A percentile compares a stretch with the other conserved stretches of the same genome.
Evolutionary conservation across 1,140 invertebrate genomes (phyloP).

Genomic region (Lordiphosa mommai): DNA sequence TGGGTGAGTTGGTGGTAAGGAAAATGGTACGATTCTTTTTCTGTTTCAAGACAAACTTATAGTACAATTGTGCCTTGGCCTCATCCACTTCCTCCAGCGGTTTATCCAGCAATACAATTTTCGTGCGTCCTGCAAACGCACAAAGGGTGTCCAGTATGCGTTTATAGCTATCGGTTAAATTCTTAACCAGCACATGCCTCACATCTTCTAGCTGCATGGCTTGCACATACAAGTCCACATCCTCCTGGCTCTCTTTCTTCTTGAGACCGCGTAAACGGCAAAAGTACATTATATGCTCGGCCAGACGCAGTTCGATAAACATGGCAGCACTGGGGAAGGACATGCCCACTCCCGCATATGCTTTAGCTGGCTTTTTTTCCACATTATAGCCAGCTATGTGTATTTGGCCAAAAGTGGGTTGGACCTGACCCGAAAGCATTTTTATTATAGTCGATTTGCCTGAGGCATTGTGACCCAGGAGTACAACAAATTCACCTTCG

Average conservation of each 20-base stretch:
- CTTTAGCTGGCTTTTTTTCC: neutral
- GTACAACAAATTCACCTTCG: constrained; percentile 30
- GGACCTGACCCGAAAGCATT: constrained; percentile 16
- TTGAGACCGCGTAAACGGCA: constrained; percentile 29
- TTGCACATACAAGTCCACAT: constrained; percentile 6
- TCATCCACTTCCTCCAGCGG: constrained; percentile 44
- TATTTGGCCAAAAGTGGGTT: constrained; percentile 17
- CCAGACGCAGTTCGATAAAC: constrained; percentile 23
- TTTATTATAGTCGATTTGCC: constrained; percentile 39
- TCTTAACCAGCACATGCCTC: neutral
- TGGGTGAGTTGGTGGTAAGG: constrained; percentile 29
- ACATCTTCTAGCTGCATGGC: constrained; percentile 10
- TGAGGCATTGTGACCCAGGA: constrained; percentile 40
- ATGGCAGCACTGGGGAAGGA: neutral
- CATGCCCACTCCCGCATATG: neutral
- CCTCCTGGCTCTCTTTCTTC: neutral
- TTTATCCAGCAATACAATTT: constrained; percentile 35
- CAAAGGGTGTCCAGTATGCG: constrained; percentile 25
- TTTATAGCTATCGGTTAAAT: constrained; percentile 23
- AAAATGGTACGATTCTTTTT: constrained; percentile 24
- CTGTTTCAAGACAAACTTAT: constrained; percentile 16
- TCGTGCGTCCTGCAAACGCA: constrained; percentile 38
- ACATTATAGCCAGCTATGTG: constrained; percentile 13
- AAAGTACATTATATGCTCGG: constrained; percentile 42
- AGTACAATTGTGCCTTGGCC: constrained; percentile 13